Evolutionary conservation across 2,888 invertebrate species (phyloP), one percentile per base, ranked within the genome.

Genomic region (Drosophila subsilvestris): DNA sequence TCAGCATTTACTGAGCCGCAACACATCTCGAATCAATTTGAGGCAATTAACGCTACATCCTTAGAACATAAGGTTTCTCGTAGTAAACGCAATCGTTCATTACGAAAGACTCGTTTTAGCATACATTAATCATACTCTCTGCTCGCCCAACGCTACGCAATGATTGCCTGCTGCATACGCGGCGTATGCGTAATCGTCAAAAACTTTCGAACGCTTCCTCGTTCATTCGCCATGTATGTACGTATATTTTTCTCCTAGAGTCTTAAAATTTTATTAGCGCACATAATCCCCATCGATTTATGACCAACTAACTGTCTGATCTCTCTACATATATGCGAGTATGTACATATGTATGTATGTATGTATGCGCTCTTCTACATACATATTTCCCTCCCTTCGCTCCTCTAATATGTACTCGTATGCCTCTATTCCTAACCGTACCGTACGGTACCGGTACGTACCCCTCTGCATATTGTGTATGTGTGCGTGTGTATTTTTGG

Each of bases 181-280:
- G 56, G 75, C 87, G 81, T 77, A 88, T 82, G 75, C 81, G 82
- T 75, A 82, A 88, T 82, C 57, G 51, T 42, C 27, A 58, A 63
- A 76, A 67, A 53, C 60, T 60, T 66, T 50, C 20, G 75, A 60
- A 57, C 58, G 76, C 53, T 56, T 58, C 32, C 55, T 57, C 55
- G 42, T 29, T 14, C 22, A 17, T 32, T n/a, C 48, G n/a, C 18
- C 2, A 56, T 59, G 12, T 65, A 60, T 70, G 22, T 59, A 51
- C 63, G 45, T 32, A 14, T 48, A 47, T 74, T 55, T 68, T 59
- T 20, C 32, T 29, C 12, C 66, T 17, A 51, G 54, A 65, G 86
- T 72, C 88, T 84, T 87, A 58, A 83, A 79, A 53, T 87, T 89
- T 84, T 88, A 89, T 89, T 85, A 67, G 76, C 79, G 63, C 74